A percentile compares a stretch with the other conserved stretches of the same genome.
These are phyloP conservation scores for Brachyptera putata DNA, from an alignment of 2,888 invertebrate genomes.

Conservation along the genomic window DNA sequence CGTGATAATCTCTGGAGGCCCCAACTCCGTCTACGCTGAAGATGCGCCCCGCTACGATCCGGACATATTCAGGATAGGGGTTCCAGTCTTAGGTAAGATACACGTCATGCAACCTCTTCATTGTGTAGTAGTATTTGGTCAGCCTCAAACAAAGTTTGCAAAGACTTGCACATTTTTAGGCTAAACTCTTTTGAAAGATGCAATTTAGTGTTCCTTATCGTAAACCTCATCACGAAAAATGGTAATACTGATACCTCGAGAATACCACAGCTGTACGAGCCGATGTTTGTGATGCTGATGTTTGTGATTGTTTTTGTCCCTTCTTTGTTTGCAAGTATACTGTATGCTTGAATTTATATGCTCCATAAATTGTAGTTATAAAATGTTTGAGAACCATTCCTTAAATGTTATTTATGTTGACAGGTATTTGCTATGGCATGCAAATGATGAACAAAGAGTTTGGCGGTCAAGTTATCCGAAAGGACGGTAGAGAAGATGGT, in stretches of 20 bases:
- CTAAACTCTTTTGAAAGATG: too few relatives aligned
- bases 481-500: conserved; percentile 89
- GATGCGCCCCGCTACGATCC: conserved; percentile 94
- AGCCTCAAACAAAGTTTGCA: too few relatives aligned
- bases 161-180: too few relatives aligned
- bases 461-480: conserved; percentile 84
- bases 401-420: conserved; percentile 28
- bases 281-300: too few relatives aligned
- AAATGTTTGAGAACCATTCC: neutral
- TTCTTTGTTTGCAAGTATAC: too few relatives aligned
- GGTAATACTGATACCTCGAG: too few relatives aligned
- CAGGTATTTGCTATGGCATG: conserved; percentile 99
- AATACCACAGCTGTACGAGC: too few relatives aligned
- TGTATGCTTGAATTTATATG: neutral
- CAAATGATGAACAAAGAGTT: conserved; percentile 98
- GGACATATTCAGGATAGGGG: conserved; percentile 89
- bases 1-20: conserved; percentile 96
- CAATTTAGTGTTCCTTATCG: too few relatives aligned
- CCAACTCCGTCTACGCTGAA: conserved; percentile 91
- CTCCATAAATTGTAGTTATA: neutral
- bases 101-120: too few relatives aligned
- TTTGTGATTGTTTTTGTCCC: too few relatives aligned
- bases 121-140: too few relatives aligned
- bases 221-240: too few relatives aligned
- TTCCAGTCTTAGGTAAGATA: conserved; percentile 82